Evolutionary conservation across 2,113 vertebrate genomes (phyloP).

Genomic region (Salvelinus sp.): DNA sequence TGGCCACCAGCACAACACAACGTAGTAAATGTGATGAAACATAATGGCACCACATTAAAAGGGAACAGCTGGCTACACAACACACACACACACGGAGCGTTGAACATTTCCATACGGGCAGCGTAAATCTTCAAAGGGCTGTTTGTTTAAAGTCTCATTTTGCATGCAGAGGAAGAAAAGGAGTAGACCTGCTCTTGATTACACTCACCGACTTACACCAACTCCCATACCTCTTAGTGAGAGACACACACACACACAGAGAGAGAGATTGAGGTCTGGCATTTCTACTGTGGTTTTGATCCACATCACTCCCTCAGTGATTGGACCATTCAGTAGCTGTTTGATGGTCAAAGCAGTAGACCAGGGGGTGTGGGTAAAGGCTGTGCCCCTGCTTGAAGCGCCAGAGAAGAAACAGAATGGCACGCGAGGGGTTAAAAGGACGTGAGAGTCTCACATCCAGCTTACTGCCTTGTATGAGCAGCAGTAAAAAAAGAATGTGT

Average conservation of each 20-base stretch:
- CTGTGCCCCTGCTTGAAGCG: neutral
- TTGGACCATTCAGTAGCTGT: slow-evolving; percentile 11
- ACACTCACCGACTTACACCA: slow-evolving; percentile 49
- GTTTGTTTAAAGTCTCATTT: slow-evolving; percentile 60
- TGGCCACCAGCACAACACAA: slow-evolving; percentile 5
- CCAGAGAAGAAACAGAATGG: slow-evolving; percentile 2
- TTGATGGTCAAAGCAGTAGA: neutral
- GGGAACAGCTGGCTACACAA: slow-evolving; percentile 49
- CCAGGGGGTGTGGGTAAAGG: slow-evolving; percentile 11
- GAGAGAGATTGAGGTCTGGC: neutral
- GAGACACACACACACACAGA: neutral
- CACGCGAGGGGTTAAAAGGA: slow-evolving; percentile 15
- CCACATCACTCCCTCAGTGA: neutral
- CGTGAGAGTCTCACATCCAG: slow-evolving; percentile 7
- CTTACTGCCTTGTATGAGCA: slow-evolving; percentile 43
- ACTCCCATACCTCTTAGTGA: slow-evolving; percentile 27
- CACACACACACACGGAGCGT: slow-evolving; percentile 22
- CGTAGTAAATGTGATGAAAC: slow-evolving; percentile 52
- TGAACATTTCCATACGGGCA: slow-evolving; percentile 67
- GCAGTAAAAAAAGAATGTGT: slow-evolving; percentile 5
- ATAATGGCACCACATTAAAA: slow-evolving; percentile 51
- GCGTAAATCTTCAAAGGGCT: slow-evolving; percentile 66
- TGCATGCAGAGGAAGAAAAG: slow-evolving; percentile 62
- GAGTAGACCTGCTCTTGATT: slow-evolving; percentile 49
- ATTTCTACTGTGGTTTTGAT: no score